These are phyloP conservation scores for Entomobrya multifasciata DNA, from an alignment of 2,888 invertebrate species.

Conservation along the genomic window DNA sequence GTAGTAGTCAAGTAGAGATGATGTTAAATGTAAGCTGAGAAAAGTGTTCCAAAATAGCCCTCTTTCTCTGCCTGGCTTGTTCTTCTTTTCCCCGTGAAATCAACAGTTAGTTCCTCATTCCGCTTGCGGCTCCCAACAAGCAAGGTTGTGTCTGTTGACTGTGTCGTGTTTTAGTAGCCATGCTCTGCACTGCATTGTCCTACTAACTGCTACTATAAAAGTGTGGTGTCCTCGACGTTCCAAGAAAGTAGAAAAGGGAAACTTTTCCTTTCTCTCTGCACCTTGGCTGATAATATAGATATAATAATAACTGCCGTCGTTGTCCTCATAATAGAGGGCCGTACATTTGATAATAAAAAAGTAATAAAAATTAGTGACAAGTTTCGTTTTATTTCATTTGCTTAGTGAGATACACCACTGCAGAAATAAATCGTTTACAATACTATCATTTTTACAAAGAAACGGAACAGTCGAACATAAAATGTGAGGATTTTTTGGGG, in stretches of 20 bases:
- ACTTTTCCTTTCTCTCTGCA: slow-evolving; percentile 12
- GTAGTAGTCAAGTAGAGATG: too few species aligned
- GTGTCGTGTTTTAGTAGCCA: too few species aligned
- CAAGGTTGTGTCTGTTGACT: slow-evolving; percentile 31
- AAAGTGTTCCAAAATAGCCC: too few species aligned
- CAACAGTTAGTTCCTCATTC: slow-evolving; percentile 72
- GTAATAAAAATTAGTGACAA: slow-evolving; percentile 38
- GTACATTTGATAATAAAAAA: slow-evolving; percentile 1
- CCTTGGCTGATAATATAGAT: background rate
- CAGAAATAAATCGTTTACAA: too few species aligned
- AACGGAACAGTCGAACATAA: too few species aligned
- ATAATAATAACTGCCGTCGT: background rate
- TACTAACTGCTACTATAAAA: too few species aligned
- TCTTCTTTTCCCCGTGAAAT: slow-evolving; percentile 54
- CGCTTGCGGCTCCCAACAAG: slow-evolving; percentile 61
- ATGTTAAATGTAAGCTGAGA: too few species aligned
- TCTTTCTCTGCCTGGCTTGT: slow-evolving; percentile 7
- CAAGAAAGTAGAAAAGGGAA: background rate
- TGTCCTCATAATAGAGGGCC: background rate
- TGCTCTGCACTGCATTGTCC: too few species aligned
- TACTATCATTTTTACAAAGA: too few species aligned
- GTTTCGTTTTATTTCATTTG: too few species aligned
- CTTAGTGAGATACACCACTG: too few species aligned
- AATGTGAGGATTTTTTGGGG: too few species aligned
- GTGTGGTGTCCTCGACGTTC: slow-evolving; percentile 47